Conservation (phyloP, 2,888 invertebrate genomes). For the Plagiodera versicolora region DNA sequence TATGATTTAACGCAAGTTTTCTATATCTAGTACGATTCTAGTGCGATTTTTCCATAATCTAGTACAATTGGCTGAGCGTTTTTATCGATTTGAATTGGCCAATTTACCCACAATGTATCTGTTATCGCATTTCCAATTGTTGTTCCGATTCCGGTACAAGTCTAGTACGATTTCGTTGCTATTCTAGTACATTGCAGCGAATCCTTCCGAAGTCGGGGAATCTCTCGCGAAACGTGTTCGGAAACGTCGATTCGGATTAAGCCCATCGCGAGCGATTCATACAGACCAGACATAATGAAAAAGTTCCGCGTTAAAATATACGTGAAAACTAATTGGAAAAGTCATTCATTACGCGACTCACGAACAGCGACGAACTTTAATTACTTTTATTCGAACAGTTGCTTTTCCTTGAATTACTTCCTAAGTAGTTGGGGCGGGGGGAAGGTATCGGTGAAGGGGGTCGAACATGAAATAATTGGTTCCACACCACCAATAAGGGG, state of each 20-base stretch:
- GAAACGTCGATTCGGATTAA: not conserved
- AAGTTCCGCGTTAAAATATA: slow-evolving; percentile 14
- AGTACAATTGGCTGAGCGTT: too few species aligned
- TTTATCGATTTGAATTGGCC: too few species aligned
- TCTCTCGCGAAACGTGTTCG: not conserved
- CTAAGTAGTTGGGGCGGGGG: not conserved
- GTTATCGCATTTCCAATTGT: not conserved
- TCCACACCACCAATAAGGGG: too few species aligned
- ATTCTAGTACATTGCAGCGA: too few species aligned
- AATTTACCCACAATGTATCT: not conserved
- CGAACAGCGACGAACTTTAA: slow-evolving; percentile 21
- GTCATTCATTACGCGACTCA: slow-evolving; percentile 28
- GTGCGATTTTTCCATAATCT: too few species aligned
- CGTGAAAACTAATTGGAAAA: slow-evolving; percentile 26
- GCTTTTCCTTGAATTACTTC: not conserved
- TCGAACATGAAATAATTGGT: not conserved
- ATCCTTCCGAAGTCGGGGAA: too few species aligned
- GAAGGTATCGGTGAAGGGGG: not conserved
- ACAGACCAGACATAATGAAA: slow-evolving; percentile 22
- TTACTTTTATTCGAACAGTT: slow-evolving; percentile 6
- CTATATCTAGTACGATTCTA: too few species aligned
- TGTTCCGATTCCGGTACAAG: too few species aligned
- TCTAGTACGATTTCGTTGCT: too few species aligned
- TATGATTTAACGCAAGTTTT: too few species aligned
- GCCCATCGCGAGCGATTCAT: slow-evolving; percentile 16